Conservation (phyloP, 1,140 invertebrate genomes). For the Ectropis grisescens region DNA sequence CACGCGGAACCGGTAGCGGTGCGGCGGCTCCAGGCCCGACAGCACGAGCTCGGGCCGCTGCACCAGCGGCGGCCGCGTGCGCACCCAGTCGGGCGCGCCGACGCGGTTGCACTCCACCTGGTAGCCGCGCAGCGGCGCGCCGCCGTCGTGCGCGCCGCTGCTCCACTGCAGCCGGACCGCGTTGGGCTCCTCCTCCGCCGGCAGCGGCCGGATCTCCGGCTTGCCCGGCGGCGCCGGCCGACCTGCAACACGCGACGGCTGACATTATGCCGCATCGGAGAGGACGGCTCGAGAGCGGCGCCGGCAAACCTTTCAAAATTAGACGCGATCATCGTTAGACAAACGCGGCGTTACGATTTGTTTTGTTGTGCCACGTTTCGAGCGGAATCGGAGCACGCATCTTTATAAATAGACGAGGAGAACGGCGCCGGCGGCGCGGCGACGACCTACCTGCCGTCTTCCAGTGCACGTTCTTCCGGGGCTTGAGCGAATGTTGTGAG, state of each 20-base stretch:
- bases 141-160: conserved; percentile 86
- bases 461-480: conserved; percentile 79
- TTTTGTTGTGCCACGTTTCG: conserved; percentile 63
- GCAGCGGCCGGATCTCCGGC: conserved; percentile 77
- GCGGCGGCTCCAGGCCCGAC: conserved; percentile 85
- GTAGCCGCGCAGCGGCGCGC: conserved; percentile 89
- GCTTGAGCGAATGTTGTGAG: conserved; percentile 56
- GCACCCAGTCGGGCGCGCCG: conserved; percentile 82
- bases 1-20: conserved; percentile 91
- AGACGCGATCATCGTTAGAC: conserved; percentile 52
- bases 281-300: too few species aligned
- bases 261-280: too few species aligned
- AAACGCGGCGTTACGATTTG: conserved; percentile 54
- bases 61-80: conserved; percentile 79
- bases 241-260: too few species aligned
- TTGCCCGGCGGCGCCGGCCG: conserved; percentile 83
- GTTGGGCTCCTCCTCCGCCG: conserved; percentile 80
- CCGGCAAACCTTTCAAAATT: conserved; percentile 51
- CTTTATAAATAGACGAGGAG: conserved; percentile 55
- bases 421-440: conserved; percentile 21
- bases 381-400: conserved; percentile 53
- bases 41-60: conserved; percentile 79
- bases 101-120: conserved; percentile 84
- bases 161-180: conserved; percentile 91
- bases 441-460: conserved; percentile 75